A percentile compares a stretch with the other conserved stretches of the same genome.
Conservation (phyloP, 2,888 invertebrate species). For the Sceliomorpha sp. region DNA sequence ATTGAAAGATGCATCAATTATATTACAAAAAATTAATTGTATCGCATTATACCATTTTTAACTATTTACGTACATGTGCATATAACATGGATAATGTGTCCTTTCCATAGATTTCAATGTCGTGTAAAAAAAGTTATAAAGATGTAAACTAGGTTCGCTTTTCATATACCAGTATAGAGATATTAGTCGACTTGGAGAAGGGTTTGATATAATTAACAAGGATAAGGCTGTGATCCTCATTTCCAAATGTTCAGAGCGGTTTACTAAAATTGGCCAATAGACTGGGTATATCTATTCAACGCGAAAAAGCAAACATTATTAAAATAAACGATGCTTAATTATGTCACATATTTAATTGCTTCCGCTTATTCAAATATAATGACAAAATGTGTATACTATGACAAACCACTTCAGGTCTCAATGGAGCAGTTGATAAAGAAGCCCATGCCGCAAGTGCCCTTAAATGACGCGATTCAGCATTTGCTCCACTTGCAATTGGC, state of each 20-base stretch:
- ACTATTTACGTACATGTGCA: conserved; percentile 82
- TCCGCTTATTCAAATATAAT: not conserved
- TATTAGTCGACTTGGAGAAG: conserved; percentile 85
- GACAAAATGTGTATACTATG: conserved; percentile 19
- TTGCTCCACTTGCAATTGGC: conserved; percentile 79
- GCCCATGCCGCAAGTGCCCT: conserved; percentile 87
- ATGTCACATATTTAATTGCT: conserved; percentile 5
- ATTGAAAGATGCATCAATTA: not conserved
- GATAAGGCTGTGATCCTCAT: conserved; percentile 85
- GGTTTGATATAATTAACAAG: conserved; percentile 84
- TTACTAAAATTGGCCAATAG: conserved; percentile 86
- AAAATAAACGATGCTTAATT: not conserved
- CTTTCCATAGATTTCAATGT: conserved; percentile 86
- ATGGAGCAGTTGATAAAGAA: conserved; percentile 81
- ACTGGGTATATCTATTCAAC: conserved; percentile 82
- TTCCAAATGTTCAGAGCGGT: conserved; percentile 85
- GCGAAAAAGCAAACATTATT: not conserved
- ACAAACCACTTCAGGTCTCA: conserved; percentile 81
- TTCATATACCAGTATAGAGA: conserved; percentile 86
- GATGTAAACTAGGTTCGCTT: conserved; percentile 83
- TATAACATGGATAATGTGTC: conserved; percentile 86
- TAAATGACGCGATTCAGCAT: conserved; percentile 82
- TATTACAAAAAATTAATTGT: too few relatives aligned
- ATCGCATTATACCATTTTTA: too few relatives aligned
- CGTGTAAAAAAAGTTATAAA: conserved; percentile 87